phyloP scores from a whole-genome alignment of 2,888 invertebrate species.

The Papilio protenor region DNA sequence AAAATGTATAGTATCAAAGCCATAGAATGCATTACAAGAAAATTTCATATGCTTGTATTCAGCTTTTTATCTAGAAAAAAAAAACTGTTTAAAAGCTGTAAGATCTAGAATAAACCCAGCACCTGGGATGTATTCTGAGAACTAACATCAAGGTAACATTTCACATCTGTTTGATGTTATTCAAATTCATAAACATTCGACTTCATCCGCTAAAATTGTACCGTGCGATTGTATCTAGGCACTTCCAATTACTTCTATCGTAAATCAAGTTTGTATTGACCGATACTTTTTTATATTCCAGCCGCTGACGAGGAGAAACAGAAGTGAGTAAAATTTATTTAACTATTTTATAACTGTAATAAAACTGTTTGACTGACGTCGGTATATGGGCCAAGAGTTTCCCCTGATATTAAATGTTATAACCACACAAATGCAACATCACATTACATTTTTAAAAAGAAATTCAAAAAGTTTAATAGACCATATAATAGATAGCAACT shows the following conservation, averaged over 20 bases:
- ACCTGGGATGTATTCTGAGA: conserved; percentile 58
- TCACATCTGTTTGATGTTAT: conserved; percentile 67
- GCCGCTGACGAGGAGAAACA: conserved; percentile 98
- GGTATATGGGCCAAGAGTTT: not conserved
- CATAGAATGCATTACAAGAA: too few relatives aligned
- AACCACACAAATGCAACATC: not conserved
- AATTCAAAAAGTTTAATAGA: not conserved
- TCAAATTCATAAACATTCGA: conserved; percentile 57
- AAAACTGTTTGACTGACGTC: conserved; percentile 5
- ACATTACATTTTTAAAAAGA: not conserved
- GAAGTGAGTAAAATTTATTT: conserved; percentile 88
- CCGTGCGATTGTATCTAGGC: conserved; percentile 38
- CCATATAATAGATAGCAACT: not conserved
- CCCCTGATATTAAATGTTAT: not conserved
- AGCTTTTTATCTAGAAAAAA: not conserved
- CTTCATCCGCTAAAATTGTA: conserved; percentile 41
- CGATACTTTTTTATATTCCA: conserved; percentile 84
- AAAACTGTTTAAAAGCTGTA: conserved; percentile 7
- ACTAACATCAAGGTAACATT: conserved; percentile 57
- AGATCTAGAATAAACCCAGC: conserved; percentile 45
- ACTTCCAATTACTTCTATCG: conserved; percentile 18
- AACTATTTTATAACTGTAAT: conserved; percentile 11
- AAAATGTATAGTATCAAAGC: too few relatives aligned
- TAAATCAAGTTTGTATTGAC: conserved; percentile 44
- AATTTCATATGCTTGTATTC: not conserved